phyloP scores from a whole-genome alignment of 2,113 vertebrate species.

The Grallaria varia region DNA sequence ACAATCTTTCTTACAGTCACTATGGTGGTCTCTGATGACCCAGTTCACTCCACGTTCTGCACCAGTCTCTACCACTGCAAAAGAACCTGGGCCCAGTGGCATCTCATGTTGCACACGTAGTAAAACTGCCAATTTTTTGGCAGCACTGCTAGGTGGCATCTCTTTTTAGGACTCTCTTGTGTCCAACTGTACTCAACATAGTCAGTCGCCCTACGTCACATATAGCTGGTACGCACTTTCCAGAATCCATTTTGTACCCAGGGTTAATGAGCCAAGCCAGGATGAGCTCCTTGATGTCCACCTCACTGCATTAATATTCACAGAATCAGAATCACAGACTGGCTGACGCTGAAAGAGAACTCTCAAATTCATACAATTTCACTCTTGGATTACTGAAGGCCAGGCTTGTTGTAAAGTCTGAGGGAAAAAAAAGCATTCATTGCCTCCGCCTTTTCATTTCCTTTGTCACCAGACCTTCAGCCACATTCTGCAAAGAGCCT shows the following conservation, averaged over 20 bases:
- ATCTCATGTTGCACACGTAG: rapidly evolving
- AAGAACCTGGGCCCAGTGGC: rapidly evolving
- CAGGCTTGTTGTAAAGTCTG: not conserved
- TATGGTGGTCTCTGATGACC: not conserved
- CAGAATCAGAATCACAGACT: not conserved
- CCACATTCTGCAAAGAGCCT: not conserved
- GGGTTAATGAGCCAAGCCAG: not conserved
- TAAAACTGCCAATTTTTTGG: not conserved
- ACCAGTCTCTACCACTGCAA: not conserved
- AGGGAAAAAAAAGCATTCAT: rapidly evolving
- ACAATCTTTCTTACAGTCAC: not conserved
- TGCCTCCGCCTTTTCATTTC: not conserved
- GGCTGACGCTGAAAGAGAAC: not conserved
- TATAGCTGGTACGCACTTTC: not conserved
- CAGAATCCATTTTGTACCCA: not conserved
- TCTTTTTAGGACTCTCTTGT: not conserved
- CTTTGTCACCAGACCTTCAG: not conserved
- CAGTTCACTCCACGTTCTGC: not conserved
- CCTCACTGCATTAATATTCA: not conserved
- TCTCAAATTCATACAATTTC: not conserved
- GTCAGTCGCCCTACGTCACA: rapidly evolving
- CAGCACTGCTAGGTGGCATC: rapidly evolving
- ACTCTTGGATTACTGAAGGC: not conserved
- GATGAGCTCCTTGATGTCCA: not conserved
- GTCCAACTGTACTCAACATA: not conserved